Conservation (phyloP, 1,140 invertebrate genomes). For the Neomicropteryx cornuta region DNA sequence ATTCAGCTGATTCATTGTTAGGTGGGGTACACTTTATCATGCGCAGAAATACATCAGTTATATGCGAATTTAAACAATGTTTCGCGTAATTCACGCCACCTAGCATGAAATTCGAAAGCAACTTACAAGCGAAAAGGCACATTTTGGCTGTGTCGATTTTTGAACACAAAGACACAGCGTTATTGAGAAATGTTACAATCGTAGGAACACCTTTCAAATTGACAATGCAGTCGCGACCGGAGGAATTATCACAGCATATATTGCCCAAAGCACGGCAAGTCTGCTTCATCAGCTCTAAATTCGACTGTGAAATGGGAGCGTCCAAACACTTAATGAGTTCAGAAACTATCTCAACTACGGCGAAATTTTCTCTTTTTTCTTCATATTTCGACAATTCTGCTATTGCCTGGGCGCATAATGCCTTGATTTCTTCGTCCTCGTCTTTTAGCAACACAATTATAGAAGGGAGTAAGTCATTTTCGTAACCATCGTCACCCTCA, state of each 20-base stretch:
- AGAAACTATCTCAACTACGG: conserved; percentile 44
- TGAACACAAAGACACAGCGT: conserved; percentile 21
- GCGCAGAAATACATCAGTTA: conserved; percentile 51
- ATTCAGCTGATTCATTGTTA: too few relatives aligned
- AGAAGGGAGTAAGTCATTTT: conserved; percentile 28
- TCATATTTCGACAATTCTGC: conserved; percentile 62
- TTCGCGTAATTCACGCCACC: conserved; percentile 51
- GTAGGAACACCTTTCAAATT: conserved; percentile 45
- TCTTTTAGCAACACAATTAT: conserved; percentile 25
- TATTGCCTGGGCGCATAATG: conserved; percentile 46
- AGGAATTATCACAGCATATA: conserved; percentile 79
- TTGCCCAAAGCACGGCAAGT: conserved; percentile 74
- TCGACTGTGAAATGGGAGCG: conserved; percentile 24
- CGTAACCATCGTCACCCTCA: conserved; percentile 24
- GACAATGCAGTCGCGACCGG: conserved; percentile 47
- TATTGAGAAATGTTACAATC: conserved; percentile 35
- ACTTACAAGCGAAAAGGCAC: conserved; percentile 35
- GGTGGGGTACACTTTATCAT: too few relatives aligned
- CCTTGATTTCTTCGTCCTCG: conserved; percentile 24
- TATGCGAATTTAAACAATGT: conserved; percentile 33
- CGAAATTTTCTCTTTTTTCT: conserved; percentile 51
- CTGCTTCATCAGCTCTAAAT: conserved; percentile 51
- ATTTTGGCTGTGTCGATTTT: conserved; percentile 26
- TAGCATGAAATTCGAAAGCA: conserved; percentile 70
- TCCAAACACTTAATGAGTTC: conserved; percentile 42